Evolutionary conservation across 2,113 vertebrate species (phyloP), one percentile per base, ranked within the genome.

Genomic region (Hippocampus comes): DNA sequence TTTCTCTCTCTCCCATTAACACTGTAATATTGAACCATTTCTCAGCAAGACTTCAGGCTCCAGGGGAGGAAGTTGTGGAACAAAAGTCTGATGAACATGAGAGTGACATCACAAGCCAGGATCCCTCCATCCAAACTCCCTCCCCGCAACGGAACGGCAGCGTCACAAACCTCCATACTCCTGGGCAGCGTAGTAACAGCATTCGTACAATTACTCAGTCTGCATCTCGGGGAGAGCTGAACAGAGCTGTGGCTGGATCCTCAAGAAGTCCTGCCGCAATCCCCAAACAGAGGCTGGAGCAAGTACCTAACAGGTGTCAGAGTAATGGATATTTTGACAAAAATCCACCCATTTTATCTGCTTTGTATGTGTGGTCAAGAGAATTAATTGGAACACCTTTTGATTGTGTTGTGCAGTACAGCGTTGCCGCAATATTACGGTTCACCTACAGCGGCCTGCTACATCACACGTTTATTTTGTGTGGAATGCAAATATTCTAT

Each of bases 21-120:
- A 1, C 12, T 53, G n/a, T 79, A 55, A 75, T 63, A 23, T 70
- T 41, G 49, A 48, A 53, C 8, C 41, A 18, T 15, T 18, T 15
- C 42, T 55, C 67, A 98, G 97, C 93, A 0, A 90, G 94, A 63
- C 93, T 95, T 30, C 95, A 96, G 82, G 89, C 88, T 73, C 88
- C 93, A 14, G 43, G n/a, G 48, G 95, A 95, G 46, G 90, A 88
- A 4, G 89, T 83, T 1, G 91, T 74, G 9, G 89, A 93, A 63
- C 92, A 91, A 74, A 93, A 91, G 61, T 73, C 88, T 1, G 94
- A 94, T 11, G 82, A 83, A 0, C 92, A 90, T 71, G 94, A 95
- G 63, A 86, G 84, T 6, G 94, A 95, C n/a, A 71, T 91, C 5
- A 82, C 89, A 9, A 94, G 92, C 76, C 93, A 92, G 72, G 93